A percentile compares a stretch with the other conserved stretches of the same genome.
Evolutionary conservation across 2,888 invertebrate genomes (phyloP).

Genomic region (Andrena bicolor): DNA sequence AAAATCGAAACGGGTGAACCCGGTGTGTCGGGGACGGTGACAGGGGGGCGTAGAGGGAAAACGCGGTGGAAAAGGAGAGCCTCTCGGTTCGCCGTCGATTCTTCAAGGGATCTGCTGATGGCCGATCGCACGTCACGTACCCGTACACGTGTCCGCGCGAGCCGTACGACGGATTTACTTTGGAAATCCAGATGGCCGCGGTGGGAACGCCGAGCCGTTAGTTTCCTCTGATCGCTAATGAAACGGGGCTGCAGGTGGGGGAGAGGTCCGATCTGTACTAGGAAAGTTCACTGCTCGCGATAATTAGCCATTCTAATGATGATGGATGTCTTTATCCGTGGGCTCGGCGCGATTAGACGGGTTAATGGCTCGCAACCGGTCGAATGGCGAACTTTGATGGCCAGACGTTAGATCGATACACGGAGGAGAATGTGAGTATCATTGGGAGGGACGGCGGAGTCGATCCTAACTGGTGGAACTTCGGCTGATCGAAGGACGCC

Average conservation of each 20-base stretch:
- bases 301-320: slow-evolving; percentile 75
- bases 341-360: slow-evolving; percentile 68
- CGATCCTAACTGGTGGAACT: neutral
- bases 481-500: neutral
- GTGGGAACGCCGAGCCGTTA: slow-evolving; percentile 75
- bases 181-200: slow-evolving; percentile 71
- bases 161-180: slow-evolving; percentile 68
- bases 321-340: slow-evolving; percentile 75
- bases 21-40: neutral
- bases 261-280: slow-evolving; percentile 1
- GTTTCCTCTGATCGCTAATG: slow-evolving; percentile 72
- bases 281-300: slow-evolving; percentile 69
- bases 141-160: slow-evolving; percentile 70
- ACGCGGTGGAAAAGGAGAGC: slow-evolving; percentile 43
- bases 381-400: slow-evolving; percentile 41
- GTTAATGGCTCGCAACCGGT: slow-evolving; percentile 70
- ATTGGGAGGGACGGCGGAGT: neutral
- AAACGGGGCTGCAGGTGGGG: slow-evolving; percentile 36
- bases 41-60: slow-evolving; percentile 26
- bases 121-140: slow-evolving; percentile 67
- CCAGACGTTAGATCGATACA: slow-evolving; percentile 34
- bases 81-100: slow-evolving; percentile 53
- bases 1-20: slow-evolving; percentile 61
- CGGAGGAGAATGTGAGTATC: slow-evolving; percentile 6
- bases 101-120: slow-evolving; percentile 28